Conservation (phyloP, 2,113 vertebrate species). For the Hipposideros armiger region DNA sequence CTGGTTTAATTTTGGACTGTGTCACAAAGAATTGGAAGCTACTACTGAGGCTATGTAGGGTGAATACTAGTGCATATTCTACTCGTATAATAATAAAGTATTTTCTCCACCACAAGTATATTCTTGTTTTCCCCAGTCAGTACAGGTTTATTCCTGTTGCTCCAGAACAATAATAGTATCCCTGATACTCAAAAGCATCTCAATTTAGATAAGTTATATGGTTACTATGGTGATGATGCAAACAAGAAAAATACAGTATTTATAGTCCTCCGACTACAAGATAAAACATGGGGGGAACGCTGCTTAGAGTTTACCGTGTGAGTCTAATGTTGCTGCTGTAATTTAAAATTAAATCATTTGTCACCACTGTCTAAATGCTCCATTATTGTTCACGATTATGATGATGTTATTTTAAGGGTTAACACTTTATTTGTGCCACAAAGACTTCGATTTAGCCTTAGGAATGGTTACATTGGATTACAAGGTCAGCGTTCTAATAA, state of each 20-base stretch:
- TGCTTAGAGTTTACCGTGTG: slow-evolving; percentile 53
- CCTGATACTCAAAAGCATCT: neutral
- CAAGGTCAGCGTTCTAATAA: slow-evolving; percentile 56
- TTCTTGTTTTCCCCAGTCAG: neutral
- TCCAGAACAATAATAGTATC: neutral
- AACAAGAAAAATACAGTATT: slow-evolving; percentile 79
- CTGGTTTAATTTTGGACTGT: slow-evolving; percentile 76
- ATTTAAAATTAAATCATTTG: slow-evolving; percentile 30
- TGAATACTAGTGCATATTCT: slow-evolving; percentile 25
- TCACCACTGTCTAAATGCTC: slow-evolving; percentile 29
- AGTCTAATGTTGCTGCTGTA: slow-evolving; percentile 65
- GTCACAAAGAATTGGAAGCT: slow-evolving; percentile 73
- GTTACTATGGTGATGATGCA: neutral
- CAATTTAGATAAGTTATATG: neutral
- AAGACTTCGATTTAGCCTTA: neutral
- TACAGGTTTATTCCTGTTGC: neutral
- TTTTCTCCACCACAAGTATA: slow-evolving; percentile 71
- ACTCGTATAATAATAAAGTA: slow-evolving; percentile 47
- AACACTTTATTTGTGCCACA: slow-evolving; percentile 44
- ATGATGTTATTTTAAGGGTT: neutral
- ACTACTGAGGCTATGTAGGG: slow-evolving; percentile 58
- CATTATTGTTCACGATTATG: neutral
- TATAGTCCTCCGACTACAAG: slow-evolving; percentile 62
- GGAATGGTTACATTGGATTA: neutral
- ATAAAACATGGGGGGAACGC: slow-evolving; percentile 27